Percentiles rank a stretch among this genome's conserved stretches.
phyloP scores from a whole-genome alignment of 2,113 vertebrate genomes.

The Microcebus lehilahytsara region DNA sequence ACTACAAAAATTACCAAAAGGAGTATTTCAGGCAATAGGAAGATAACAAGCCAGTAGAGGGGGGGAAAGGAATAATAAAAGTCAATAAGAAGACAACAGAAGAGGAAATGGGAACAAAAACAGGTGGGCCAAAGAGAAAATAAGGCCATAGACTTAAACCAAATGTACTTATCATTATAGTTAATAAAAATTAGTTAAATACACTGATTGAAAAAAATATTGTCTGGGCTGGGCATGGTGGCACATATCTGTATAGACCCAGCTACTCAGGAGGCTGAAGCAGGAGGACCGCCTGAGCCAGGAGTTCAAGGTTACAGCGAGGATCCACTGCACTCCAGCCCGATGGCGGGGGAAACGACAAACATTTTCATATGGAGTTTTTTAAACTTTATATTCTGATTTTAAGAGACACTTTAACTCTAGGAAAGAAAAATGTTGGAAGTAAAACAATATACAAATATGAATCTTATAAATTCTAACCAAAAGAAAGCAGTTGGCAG shows the following conservation, averaged over 20 bases:
- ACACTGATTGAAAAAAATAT: not conserved
- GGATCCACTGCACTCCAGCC: too few species aligned
- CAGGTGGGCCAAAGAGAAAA: not conserved
- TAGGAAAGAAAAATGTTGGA: not conserved
- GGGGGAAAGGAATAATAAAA: not conserved
- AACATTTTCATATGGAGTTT: not conserved
- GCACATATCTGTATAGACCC: too few species aligned
- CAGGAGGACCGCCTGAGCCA: too few species aligned
- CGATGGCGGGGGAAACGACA: not conserved
- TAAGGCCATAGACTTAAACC: not conserved
- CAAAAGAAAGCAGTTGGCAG: too few species aligned
- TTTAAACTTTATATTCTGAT: not conserved
- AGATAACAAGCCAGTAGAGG: not conserved
- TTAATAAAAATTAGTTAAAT: not conserved
- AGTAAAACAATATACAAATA: not conserved
- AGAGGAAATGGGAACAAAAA: not conserved
- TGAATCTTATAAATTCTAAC: not conserved
- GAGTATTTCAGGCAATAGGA: not conserved
- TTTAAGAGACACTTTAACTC: not conserved
- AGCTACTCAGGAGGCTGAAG: too few species aligned
- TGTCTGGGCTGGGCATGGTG: too few species aligned
- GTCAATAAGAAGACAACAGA: not conserved
- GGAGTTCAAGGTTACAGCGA: too few species aligned
- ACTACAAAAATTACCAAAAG: not conserved
- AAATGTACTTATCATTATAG: not conserved